These are phyloP conservation scores for Hippopotamyrus pictus DNA, from an alignment of 2,797 vertebrate genomes.

Conservation along the genomic window DNA sequence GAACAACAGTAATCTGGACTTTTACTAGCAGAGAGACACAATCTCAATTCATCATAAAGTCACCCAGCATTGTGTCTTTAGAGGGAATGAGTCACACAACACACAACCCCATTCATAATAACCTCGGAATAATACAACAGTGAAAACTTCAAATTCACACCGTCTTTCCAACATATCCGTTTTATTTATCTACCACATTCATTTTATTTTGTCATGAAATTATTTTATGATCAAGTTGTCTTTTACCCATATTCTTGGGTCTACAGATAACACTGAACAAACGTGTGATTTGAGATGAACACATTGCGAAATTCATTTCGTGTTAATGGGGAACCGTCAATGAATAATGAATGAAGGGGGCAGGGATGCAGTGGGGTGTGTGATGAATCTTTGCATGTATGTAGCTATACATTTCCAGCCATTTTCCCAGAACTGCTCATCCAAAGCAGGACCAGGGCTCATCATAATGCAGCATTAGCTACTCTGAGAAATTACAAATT, in stretches of 20 bases:
- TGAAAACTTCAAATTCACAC: not conserved
- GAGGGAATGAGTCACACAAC: not conserved
- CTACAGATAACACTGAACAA: not conserved
- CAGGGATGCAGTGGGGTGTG: not conserved
- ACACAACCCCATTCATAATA: not conserved
- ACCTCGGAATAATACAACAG: not conserved
- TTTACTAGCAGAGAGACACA: slow-evolving; percentile 1
- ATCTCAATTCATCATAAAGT: not conserved
- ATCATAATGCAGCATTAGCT: not conserved
- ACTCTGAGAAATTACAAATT: not conserved
- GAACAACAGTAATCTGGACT: slow-evolving; percentile 5
- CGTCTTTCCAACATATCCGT: not conserved
- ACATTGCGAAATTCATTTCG: not conserved
- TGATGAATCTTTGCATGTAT: not conserved
- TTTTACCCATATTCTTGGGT: not conserved
- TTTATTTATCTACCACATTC: not conserved
- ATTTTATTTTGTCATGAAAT: not conserved
- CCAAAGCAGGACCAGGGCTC: not conserved
- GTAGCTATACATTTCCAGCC: not conserved
- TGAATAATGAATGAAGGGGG: slow-evolving; percentile 1
- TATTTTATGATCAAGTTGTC: not conserved
- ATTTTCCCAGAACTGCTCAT: not conserved
- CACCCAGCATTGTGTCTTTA: not conserved
- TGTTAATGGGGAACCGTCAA: not conserved
- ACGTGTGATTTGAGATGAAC: not conserved